These are phyloP conservation scores for Pachyuromys duprasi DNA, from an alignment of 2,797 vertebrate species.

Conservation along the genomic window DNA sequence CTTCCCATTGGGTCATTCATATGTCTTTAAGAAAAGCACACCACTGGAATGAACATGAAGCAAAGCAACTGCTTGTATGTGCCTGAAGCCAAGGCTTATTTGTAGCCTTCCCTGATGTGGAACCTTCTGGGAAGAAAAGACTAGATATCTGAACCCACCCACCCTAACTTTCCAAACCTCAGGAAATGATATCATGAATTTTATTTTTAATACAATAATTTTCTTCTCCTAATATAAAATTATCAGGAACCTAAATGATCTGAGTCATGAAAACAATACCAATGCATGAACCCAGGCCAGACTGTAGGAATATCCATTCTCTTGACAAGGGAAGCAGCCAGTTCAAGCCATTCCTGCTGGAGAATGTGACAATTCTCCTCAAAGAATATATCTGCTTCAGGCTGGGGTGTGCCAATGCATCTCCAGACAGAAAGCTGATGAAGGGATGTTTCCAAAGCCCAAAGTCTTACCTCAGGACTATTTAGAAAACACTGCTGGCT, in stretches of 20 bases:
- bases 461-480: constrained; percentile 85
- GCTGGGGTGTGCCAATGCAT: neutral
- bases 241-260: neutral
- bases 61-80: neutral
- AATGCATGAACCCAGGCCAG: neutral
- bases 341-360: neutral
- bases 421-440: constrained; percentile 74
- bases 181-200: neutral
- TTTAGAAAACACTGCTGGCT: constrained; percentile 84
- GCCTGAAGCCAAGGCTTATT: neutral
- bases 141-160: neutral
- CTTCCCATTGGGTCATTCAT: neutral
- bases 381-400: constrained; percentile 48
- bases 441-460: constrained; percentile 77
- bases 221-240: constrained; percentile 22
- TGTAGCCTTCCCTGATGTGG: neutral
- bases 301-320: neutral
- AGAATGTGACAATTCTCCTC: neutral
- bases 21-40: neutral
- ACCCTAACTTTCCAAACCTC: neutral
- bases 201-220: neutral
- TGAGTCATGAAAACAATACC: constrained; percentile 11
- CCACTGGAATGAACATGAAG: neutral
- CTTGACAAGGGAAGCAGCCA: constrained; percentile 12
- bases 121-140: neutral